Evolutionary conservation across 2,888 invertebrate species (phyloP), one percentile per base, ranked within the genome.

Genomic region (Julus scandinavius): DNA sequence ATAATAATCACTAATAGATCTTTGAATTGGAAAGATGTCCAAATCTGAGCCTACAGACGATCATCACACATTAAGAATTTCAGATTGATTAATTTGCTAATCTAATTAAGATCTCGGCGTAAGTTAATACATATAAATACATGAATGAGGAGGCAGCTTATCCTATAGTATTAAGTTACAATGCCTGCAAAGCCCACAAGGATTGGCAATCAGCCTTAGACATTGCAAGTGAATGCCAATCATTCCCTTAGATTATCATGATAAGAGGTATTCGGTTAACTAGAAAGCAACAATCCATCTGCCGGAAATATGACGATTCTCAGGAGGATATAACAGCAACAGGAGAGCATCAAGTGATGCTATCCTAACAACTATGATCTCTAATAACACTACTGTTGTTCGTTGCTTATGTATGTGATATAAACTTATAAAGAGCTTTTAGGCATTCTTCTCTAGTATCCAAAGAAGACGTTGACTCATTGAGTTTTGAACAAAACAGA

Each of bases 1-100:
- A 80, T 80, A 80, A 80, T 80, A 80, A 80, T 80, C 38, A 80
- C 80, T 80, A 80, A 80, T 80, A 80, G 80, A 80, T 80, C 80
- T 38, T 54, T 38, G 80, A 40, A 80, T 80, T 80, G 15, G 38
- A 80, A 80, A 80, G 80, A 80, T 80, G 80, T 80, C 38, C 80
- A 80, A 80, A 80, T 80, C 38, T 80, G 80, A 13, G 80, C 38
- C 13, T 15, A 80, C 38, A 80, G 13, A 80, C 80, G 80, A 80
- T 80, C 80, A 80, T 80, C 80, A 80, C 38, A 80, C 80, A 80
- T 80, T 80, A 80, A 38, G 80, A 80, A 80, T 80, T 80, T 80
- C 38, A 80, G 80, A 80, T 80, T 80, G 80, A 80, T 80, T 80
- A 80, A 80, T 80, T 80, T 38, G 80, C 80, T 80, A 80, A 80